These are phyloP conservation scores for Montipora efflorescens DNA, from an alignment of 64 coral and sea anemone species.

Conservation along the genomic window DNA sequence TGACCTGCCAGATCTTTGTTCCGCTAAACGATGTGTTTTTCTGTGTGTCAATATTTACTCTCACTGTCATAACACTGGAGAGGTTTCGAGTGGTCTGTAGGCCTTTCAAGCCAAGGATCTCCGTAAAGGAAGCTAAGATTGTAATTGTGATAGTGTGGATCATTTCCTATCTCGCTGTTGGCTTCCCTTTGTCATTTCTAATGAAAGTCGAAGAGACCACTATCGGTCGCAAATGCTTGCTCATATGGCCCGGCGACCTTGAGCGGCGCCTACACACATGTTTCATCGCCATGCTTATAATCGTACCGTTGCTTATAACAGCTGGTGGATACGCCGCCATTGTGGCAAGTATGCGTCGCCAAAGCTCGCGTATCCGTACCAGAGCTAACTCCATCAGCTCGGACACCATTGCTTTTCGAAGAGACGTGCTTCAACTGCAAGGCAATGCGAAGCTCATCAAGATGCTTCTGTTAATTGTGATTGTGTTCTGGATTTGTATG, in stretches of 20 bases:
- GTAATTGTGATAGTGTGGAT: slow-evolving; percentile 85
- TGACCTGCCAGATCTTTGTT: slow-evolving; percentile 76
- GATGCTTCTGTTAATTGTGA: slow-evolving; percentile 81
- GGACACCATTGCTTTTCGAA: neutral
- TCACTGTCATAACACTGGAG: slow-evolving; percentile 90
- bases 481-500: slow-evolving; percentile 90
- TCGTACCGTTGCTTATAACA: slow-evolving; percentile 83
- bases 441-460: slow-evolving; percentile 80
- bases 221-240: slow-evolving; percentile 58
- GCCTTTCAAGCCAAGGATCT: slow-evolving; percentile 81
- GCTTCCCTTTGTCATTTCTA: slow-evolving; percentile 84
- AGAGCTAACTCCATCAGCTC: slow-evolving; percentile 38
- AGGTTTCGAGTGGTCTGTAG: slow-evolving; percentile 76
- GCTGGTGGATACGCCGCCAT: slow-evolving; percentile 74
- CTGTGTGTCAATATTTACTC: slow-evolving; percentile 86
- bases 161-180: slow-evolving; percentile 74
- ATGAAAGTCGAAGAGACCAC: slow-evolving; percentile 27
- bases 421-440: slow-evolving; percentile 55
- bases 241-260: slow-evolving; percentile 57
- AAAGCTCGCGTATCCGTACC: slow-evolving; percentile 68
- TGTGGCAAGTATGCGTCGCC: slow-evolving; percentile 57
- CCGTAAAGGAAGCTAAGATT: slow-evolving; percentile 67
- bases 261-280: slow-evolving; percentile 67
- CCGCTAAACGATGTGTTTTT: slow-evolving; percentile 92
- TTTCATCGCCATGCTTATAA: slow-evolving; percentile 73